Evolutionary conservation across 2,888 invertebrate genomes (phyloP), one percentile per base, ranked within the genome.

Genomic region (Trissolcus japonicus): DNA sequence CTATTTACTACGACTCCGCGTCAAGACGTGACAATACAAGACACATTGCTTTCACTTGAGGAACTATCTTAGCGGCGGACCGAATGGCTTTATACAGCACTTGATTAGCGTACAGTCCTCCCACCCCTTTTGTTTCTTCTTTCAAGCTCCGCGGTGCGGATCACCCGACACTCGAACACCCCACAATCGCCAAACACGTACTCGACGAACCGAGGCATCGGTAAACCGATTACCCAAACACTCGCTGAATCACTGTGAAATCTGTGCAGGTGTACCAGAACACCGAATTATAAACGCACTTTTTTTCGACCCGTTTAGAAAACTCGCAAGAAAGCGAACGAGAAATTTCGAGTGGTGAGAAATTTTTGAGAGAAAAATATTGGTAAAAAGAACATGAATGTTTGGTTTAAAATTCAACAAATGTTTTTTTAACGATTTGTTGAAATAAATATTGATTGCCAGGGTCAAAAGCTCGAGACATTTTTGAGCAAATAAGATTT

Each of bases 71-170:
- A 72, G 76, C 78, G 78, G 60, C 46, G 66, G 66, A 65, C 73
- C 72, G 72, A 81, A 81, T 79, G 83, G 81, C 82, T 88, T 88
- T 88, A 88, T 88, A 88, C 86, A 76, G 84, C 25, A 86, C 82
- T 85, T 81, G 71, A 78, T 78, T 75, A 78, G 51, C 55, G 63
- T 19, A 43, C 65, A 9, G 40, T 51, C 43, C 75, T 51, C 51
- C 78, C 78, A 67, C 78, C 53, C 55, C 13, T 9, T 16, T 25
- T n/a, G 43, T 53, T 59, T 54, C 63, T 61, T 61, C 65, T 60
- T 55, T 67, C 35, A 16, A 40, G 48, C 51, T n/a, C 46, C 40
- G 48, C 19, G 53, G 17, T 46, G 68, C 48, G 63, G 65, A 61
- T 71, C 79, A 68, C 74, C 75, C 65, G 74, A 62, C 7, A 54